phyloP scores from a whole-genome alignment of 2,888 invertebrate genomes.

The Proisotoma minuta region DNA sequence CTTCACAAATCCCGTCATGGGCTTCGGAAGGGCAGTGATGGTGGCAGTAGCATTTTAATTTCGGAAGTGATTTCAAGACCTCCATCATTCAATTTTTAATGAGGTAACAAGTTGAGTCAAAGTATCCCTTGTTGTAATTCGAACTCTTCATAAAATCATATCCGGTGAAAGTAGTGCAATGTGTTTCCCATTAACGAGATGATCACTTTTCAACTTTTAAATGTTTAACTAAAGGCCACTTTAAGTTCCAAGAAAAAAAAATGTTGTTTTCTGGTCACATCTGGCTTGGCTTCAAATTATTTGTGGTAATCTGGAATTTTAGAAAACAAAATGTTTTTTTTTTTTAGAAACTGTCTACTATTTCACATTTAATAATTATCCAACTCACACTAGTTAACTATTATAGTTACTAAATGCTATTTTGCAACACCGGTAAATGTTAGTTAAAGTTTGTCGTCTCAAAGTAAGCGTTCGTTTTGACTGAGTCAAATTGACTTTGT shows the following conservation, averaged over 20 bases:
- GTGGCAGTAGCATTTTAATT: conserved; percentile 44
- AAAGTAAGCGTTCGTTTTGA: too few species aligned
- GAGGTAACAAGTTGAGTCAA: neutral
- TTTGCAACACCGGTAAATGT: neutral
- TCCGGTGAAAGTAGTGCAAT: neutral
- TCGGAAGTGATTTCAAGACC: conserved; percentile 7
- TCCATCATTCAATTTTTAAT: conserved; percentile 27
- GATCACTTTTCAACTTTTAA: neutral
- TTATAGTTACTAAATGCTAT: too few species aligned
- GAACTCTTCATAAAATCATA: neutral
- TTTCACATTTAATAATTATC: too few species aligned
- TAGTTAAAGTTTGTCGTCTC: neutral
- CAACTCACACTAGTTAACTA: too few species aligned
- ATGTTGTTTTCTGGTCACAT: too few species aligned
- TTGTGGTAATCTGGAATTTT: neutral
- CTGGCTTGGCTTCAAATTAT: neutral
- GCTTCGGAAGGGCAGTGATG: conserved; percentile 42
- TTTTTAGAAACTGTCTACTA: too few species aligned
- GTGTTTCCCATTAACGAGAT: conserved; percentile 19
- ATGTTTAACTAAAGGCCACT: neutral
- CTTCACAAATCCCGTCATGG: conserved; percentile 42
- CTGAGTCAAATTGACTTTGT: too few species aligned
- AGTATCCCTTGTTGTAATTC: too few species aligned
- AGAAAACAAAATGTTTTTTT: neutral
- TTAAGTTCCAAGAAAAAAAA: neutral